Conservation (phyloP, 2,113 vertebrate species). For the Scophthalmus maximus region DNA sequence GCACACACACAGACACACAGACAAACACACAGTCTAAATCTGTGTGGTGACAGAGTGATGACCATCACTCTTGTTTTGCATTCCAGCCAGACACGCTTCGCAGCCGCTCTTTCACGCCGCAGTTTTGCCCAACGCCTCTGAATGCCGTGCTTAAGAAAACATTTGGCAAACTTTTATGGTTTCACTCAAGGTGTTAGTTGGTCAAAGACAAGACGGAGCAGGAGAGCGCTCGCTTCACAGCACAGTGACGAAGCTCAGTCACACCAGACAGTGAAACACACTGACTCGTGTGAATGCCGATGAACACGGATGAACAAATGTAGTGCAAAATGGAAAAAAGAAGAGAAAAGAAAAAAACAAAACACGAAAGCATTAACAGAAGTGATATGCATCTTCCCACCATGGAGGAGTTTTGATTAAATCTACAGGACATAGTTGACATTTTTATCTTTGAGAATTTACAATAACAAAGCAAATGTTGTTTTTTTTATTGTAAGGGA, state of each 20-base stretch:
- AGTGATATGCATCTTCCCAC: not conserved
- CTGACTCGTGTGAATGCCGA: slow-evolving; percentile 2
- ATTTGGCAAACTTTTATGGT: slow-evolving; percentile 53
- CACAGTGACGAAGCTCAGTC: slow-evolving; percentile 44
- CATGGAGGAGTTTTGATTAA: not conserved
- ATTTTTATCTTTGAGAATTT: slow-evolving; percentile 25
- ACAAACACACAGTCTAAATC: slow-evolving; percentile 13
- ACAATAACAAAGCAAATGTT: no score
- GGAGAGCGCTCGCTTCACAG: slow-evolving; percentile 53
- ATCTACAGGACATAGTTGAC: slow-evolving; percentile 13
- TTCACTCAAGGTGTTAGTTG: slow-evolving; percentile 44
- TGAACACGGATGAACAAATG: no score
- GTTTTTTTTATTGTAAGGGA: not conserved
- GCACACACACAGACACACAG: not conserved
- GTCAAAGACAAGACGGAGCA: slow-evolving; percentile 70
- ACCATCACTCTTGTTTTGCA: slow-evolving; percentile 73
- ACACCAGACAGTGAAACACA: slow-evolving; percentile 29
- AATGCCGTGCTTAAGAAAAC: slow-evolving; percentile 67
- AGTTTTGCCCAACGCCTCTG: slow-evolving; percentile 64
- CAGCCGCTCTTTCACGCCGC: slow-evolving; percentile 62
- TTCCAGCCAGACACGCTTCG: slow-evolving; percentile 67
- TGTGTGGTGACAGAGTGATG: slow-evolving; percentile 63
- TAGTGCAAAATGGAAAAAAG: no score
- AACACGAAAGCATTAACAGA: not conserved
- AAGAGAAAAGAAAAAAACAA: slow-evolving; percentile 15